Evolutionary conservation across 2,797 vertebrate species (phyloP).

Genomic region (Coendou prehensilis): DNA sequence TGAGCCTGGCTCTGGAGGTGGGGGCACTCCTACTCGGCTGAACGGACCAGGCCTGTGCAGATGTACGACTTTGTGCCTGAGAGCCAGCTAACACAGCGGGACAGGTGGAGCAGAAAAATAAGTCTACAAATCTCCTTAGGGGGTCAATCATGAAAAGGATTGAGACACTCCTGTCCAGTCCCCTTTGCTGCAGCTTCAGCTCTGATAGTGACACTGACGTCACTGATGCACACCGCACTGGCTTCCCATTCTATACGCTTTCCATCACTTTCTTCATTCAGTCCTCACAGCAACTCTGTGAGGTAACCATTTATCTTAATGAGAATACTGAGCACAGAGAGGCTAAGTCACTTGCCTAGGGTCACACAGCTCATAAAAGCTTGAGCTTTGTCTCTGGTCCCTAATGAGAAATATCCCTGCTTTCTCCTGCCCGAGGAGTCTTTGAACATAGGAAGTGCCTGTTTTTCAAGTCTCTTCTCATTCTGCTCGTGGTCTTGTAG

Average conservation of each 20-base stretch:
- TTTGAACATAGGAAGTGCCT: background rate
- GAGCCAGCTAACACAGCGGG: background rate
- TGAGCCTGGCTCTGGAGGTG: background rate
- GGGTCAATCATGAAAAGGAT: rapidly evolving
- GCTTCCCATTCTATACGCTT: rapidly evolving
- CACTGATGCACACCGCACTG: rapidly evolving
- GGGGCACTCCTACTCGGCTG: background rate
- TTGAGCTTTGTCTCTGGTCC: background rate
- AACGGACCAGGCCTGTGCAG: background rate
- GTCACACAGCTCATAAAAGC: background rate
- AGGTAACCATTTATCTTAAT: background rate
- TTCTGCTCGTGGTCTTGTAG: background rate
- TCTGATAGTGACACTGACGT: rapidly evolving
- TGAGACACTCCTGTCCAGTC: background rate
- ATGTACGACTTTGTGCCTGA: background rate
- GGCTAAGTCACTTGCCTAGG: background rate
- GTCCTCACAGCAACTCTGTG: background rate
- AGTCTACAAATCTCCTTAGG: background rate
- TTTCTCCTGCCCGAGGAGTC: background rate
- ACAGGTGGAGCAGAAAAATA: rapidly evolving
- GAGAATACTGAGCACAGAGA: background rate
- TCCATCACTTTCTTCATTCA: rapidly evolving
- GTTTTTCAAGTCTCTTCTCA: background rate
- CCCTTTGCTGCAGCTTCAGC: background rate
- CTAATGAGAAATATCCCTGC: background rate